phyloP scores from a whole-genome alignment of 1,140 invertebrate species.

The Coelopa frigida region DNA sequence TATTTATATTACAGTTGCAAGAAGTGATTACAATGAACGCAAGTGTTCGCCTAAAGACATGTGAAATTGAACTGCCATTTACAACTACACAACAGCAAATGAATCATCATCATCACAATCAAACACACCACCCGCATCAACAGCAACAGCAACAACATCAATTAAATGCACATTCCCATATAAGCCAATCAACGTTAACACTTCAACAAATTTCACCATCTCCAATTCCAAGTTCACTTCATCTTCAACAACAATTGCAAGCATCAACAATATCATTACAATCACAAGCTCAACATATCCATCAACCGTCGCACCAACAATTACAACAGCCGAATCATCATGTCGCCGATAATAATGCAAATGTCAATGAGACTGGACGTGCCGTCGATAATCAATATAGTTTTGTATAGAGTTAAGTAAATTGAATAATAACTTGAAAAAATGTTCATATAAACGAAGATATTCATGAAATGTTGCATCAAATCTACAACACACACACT shows the following conservation, averaged over 20 bases:
- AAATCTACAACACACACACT: no score
- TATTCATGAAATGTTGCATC: no score
- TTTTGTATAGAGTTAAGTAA: slow-evolving; percentile 53
- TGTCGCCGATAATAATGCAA: not conserved
- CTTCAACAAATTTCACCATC: slow-evolving; percentile 1
- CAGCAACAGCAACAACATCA: slow-evolving; percentile 8
- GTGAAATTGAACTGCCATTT: slow-evolving; percentile 46
- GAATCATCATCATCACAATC: slow-evolving; percentile 11
- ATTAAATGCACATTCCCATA: slow-evolving; percentile 23
- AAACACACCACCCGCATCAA: slow-evolving; percentile 5
- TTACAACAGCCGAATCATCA: not conserved
- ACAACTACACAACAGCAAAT: slow-evolving; percentile 10
- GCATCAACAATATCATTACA: slow-evolving; percentile 37
- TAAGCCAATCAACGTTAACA: slow-evolving; percentile 25
- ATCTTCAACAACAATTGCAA: not conserved
- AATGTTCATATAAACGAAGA: no score
- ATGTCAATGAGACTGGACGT: slow-evolving; percentile 30
- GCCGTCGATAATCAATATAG: slow-evolving; percentile 62
- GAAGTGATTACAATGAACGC: slow-evolving; percentile 47
- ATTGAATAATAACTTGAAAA: no score
- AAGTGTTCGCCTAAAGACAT: slow-evolving; percentile 49
- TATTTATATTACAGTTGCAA: slow-evolving; percentile 13
- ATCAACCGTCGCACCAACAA: not conserved
- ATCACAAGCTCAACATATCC: slow-evolving; percentile 13
- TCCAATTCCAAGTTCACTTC: not conserved